Evolutionary conservation across 2,113 vertebrate genomes (phyloP), one percentile per base, ranked within the genome.

Genomic region (Sinosuthora webbiana): DNA sequence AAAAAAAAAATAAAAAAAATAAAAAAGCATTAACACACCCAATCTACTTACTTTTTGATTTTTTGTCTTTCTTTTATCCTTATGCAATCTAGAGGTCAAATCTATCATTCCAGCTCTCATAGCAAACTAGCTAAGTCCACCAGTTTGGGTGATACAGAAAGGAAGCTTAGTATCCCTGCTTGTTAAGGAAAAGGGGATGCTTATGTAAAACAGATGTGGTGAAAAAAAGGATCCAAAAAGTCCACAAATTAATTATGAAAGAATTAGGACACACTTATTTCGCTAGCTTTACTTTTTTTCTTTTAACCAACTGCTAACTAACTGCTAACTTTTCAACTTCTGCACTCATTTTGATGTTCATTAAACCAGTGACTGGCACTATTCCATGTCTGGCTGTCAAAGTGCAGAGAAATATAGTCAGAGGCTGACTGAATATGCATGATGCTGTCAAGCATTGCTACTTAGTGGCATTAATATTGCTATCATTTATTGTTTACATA

Each of bases 401-500:
- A 94, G 45, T 56, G 35, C 57, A 64, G 83, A 97, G 93, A 96
- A 97, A 92, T 88, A 89, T 27, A 75, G 63, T 76, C 13, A 3
- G 25, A 56, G 42, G 33, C 62, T 94, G 90, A 83, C 67, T 78
- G 84, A 94, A 87, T 80, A 87, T 78, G 77, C 79, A 49, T 12
- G 81, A 88, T 81, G 81, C 87, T 77, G 74, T 93, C 86, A 95
- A 93, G 62, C 74, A 59, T 63, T 84, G 35, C 63, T 77, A 47
- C 55, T 76, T 69, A 28, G 71, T 88, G 80, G 83, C 94, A 87
- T 95, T 96, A 95, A 92, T 96, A 97, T 81, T 90, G 65, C 69
- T 87, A 91, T 96, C 97, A 97, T 96, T 97, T 97, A 97, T 97
- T 97, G 96, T 97, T 97, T 97, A 96, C 96, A 94, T 97, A 96